Percentiles rank a stretch among this genome's conserved stretches.
phyloP scores from a whole-genome alignment of 2,797 vertebrate genomes.

The Eospalax fontanierii region DNA sequence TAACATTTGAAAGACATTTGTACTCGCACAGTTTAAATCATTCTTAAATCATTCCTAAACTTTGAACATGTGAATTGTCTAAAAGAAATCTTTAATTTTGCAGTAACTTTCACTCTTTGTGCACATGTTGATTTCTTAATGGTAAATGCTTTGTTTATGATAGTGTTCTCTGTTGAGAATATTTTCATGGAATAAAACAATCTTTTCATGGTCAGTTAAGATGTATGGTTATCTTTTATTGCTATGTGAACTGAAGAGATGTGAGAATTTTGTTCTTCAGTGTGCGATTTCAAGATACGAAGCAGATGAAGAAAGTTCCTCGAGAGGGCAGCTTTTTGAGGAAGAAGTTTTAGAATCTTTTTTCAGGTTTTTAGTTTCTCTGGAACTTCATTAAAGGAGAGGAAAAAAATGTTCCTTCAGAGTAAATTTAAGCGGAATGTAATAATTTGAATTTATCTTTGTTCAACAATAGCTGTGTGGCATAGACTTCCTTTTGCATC shows the following conservation, averaged over 20 bases:
- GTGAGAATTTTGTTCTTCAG: slow-evolving; percentile 45
- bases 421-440: slow-evolving; percentile 57
- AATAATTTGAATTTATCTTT: slow-evolving; percentile 43
- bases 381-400: slow-evolving; percentile 37
- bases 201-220: slow-evolving; percentile 89
- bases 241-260: slow-evolving; percentile 72
- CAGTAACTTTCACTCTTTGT: slow-evolving; percentile 92
- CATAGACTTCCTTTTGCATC: background rate
- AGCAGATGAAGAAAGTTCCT: background rate
- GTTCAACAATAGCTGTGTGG: background rate
- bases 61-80: slow-evolving; percentile 89
- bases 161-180: slow-evolving; percentile 93
- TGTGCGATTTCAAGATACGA: slow-evolving; percentile 28
- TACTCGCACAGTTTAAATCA: slow-evolving; percentile 89
- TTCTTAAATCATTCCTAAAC: slow-evolving; percentile 88
- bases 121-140: slow-evolving; percentile 95
- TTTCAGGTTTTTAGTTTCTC: slow-evolving; percentile 63
- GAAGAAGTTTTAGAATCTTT: slow-evolving; percentile 41
- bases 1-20: slow-evolving; percentile 88
- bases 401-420: slow-evolving; percentile 24
- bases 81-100: slow-evolving; percentile 91
- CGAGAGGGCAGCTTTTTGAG: background rate
- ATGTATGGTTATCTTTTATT: slow-evolving; percentile 83
- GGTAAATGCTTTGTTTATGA: slow-evolving; percentile 94
- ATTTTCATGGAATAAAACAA: slow-evolving; percentile 96